Evolutionary conservation across 1,140 invertebrate species (phyloP), one percentile per base, ranked within the genome.

Genomic region (Hylaeus volcanicus): DNA sequence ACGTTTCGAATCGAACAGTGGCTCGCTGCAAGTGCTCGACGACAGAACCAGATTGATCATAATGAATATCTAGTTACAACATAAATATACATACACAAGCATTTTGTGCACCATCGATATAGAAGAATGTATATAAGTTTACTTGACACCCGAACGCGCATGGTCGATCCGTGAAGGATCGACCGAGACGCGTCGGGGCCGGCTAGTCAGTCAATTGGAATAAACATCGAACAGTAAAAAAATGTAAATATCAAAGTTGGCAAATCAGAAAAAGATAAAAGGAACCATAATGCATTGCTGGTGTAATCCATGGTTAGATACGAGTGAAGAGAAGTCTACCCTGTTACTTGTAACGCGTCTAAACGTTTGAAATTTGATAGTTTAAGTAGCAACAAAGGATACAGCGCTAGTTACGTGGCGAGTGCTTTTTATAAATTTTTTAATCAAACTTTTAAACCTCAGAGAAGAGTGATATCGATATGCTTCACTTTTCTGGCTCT

Each of bases 71-170:
- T 93, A 93, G 89, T 90, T 89, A 93, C 92, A 92, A 93, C 92
- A 92, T 92, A 92, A 92, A 92, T 92, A 93, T 92, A 93, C 92
- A 93, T 93, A 93, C 92, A 92, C 91, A 93, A 92, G 91, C 91
- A 93, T 93, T 91, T 88, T 92, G 92, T 91, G 91, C 90, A 92
- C 89, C 89, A 93, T 89, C 82, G 88, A 92, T 89, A 90, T 84
- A 88, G 84, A 90, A 89, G 87, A 89, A 84, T 86, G 83, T 87
- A 83, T 86, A 75, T 64, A 82, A 81, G 82, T 88, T 91, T 90
- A 88, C 85, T 88, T 78, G 89, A 84, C 90, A 89, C 88, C 26
- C 82, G 58, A 14, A 90, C 89, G 88, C 88, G 84, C 81, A 79
- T 72, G 80, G 55, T 83, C 73, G 63, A 79, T 68, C 45, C 58